phyloP scores from a whole-genome alignment of 2,797 vertebrate genomes.

The Macrochelys suwanniensis region DNA sequence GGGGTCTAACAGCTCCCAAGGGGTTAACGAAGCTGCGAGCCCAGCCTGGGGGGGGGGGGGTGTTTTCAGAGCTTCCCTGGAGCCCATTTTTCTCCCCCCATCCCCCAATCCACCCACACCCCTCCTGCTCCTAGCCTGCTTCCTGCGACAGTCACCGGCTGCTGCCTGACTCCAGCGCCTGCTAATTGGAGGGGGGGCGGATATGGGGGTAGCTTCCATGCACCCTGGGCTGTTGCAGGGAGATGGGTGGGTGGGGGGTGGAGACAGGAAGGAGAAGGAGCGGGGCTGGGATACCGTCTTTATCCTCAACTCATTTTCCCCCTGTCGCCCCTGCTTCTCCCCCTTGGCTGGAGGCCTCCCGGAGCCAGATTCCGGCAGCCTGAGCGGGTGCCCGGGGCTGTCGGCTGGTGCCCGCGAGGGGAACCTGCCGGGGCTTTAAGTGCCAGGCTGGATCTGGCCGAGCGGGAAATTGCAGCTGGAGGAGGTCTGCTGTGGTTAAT shows the following conservation, averaged over 20 bases:
- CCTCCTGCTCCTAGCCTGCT: not conserved
- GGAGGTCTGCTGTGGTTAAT: not conserved
- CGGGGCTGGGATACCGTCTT: not conserved
- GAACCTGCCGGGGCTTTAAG: not conserved
- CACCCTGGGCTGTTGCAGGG: not conserved
- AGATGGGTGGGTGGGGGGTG: rapidly evolving
- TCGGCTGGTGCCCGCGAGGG: no score
- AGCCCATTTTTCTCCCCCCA: not conserved
- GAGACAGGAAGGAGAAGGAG: no score
- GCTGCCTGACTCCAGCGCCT: not conserved
- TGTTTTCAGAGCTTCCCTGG: not conserved
- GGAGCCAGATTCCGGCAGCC: no score
- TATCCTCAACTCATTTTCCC: not conserved
- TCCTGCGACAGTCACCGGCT: not conserved
- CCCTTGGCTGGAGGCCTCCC: no score
- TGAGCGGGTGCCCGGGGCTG: no score
- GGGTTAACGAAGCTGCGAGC: not conserved
- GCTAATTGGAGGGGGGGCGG: rapidly evolving
- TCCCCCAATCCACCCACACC: not conserved
- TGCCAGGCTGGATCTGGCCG: not conserved
- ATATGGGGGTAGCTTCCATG: not conserved
- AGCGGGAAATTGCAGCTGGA: not conserved
- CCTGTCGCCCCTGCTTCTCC: no score
- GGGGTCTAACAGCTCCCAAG: not conserved
- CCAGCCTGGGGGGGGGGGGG: not conserved